Base-by-base conservation (phyloP, 64 coral and sea anemone species). In the Pachyseris speciosa region DNA sequence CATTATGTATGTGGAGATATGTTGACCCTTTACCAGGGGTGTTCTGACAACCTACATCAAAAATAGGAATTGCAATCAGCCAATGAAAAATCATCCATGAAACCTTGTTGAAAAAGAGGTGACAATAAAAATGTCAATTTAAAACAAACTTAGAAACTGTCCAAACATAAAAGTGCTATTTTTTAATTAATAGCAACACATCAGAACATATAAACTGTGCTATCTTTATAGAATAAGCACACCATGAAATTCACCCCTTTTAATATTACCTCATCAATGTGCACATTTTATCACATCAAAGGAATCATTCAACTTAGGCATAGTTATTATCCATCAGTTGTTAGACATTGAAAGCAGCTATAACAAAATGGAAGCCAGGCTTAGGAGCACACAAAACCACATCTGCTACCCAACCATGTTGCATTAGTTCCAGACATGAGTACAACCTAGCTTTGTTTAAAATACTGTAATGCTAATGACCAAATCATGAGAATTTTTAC, bases 31-130 rank as follows among this genome's bases (percentile, higher is more conserved):
- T 80, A 52, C 47, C 76, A 15, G 50, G 76, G 32, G 76, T 80
- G 43, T 80, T 57, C 47, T 80, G 76, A 50, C 76, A 80, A 34
- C 76, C 76, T 80, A 80, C 16, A 78, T 58, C n/a, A 58, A 58
- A 58, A 58, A 58, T 4, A 58, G 52, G 52, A 9, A 58, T 58
- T n/a, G 52, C 16, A 58, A 58, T 58, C 16, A 58, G 52, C 52
- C n/a, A 13, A 58, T 58, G 52, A 4, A 5, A 58, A 58, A 58
- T 20, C 52, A 58, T 4, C n/a, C 20, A 0, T 58, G 52, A 13
- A 58, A 20, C 52, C 5, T 20, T 61, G 57, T 20, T 58, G n/a
- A 20, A 20, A 58, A 58, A 20, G 52, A 20, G 52, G 52, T 58
- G 52, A 58, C 52, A 58, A 58, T 58, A 58, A 58, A 13, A 58